Base-by-base conservation (phyloP, 2,797 vertebrate species). In the Denticeps clupeoides region DNA sequence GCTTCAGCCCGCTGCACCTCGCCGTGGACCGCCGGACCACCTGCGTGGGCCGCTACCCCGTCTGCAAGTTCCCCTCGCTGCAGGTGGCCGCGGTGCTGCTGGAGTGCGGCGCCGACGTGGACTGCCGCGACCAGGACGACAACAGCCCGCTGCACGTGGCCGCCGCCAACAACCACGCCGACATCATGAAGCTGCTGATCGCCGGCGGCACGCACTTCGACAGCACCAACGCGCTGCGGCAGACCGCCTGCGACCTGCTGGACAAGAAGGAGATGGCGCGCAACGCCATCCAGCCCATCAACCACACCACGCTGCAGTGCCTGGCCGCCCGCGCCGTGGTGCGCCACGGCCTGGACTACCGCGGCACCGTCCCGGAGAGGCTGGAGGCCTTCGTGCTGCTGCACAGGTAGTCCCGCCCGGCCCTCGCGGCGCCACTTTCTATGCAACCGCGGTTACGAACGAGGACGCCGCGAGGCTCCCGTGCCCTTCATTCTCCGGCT, bases 151-250 rank as follows among this genome's bases (percentile, higher is more conserved):
- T 99, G n/a, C 95, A 99, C 46, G 84, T 96, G 45, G 93, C 95
- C 9, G 95, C 94, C 37, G 78, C 92, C 62, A 99, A 99, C 65
- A 96, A 97, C 68, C 88, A 99, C 79, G 89, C 91, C 1, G 95
- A 89, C 71, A 95, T 99, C 75, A 98, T 99, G 95, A 97, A 96
- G 81, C 74, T 99, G 69, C 87, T 99, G 56, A 89, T 98, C 64
- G 89, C 92, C 51, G 82, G 88, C 45, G 95, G 95, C 62, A 87
- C 91, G 59, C 95, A 98, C 74, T 99, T 99, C 1, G 95, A 99
- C 84, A 89, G 90, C 76, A 97, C 93, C 70, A 98, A 99, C 68
- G 79, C 78, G 19, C 81, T 80, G 76, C 87, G 91, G 62, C 90
- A 97, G 81, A 96, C 90, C 9, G 90, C 95, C 71, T 91, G 87